Evolutionary conservation across 2,888 invertebrate species (phyloP).

Genomic region (Steinernema scapterisci): DNA sequence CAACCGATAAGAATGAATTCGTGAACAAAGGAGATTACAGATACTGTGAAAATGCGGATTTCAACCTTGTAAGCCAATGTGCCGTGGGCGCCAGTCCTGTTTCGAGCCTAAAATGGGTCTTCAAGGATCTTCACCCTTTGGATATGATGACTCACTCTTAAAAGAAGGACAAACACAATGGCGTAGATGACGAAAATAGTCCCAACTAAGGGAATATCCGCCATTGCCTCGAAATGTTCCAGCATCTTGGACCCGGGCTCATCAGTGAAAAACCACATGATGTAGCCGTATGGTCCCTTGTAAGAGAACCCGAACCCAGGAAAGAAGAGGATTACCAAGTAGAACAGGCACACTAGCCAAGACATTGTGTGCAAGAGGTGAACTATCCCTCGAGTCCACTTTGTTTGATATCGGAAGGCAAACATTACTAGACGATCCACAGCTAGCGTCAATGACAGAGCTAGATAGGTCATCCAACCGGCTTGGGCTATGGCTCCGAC

Average conservation of each 20-base stretch:
- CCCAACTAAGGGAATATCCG: not conserved
- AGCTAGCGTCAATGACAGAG: not conserved
- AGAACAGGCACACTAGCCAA: not conserved
- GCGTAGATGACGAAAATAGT: not conserved
- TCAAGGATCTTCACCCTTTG: too few species aligned
- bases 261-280: not conserved
- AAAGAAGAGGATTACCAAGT: not conserved
- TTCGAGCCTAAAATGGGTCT: too few species aligned
- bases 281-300: not conserved
- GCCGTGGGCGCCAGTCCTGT: too few species aligned
- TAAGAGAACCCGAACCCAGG: slow-evolving; percentile 3
- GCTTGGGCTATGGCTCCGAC: not conserved
- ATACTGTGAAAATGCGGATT: not conserved
- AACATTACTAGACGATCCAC: not conserved
- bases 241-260: not conserved
- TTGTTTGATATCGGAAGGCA: not conserved
- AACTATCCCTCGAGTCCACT: not conserved
- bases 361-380: not conserved
- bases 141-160: too few species aligned
- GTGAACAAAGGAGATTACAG: too few species aligned
- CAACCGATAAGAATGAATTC: too few species aligned
- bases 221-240: not conserved
- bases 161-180: not conserved
- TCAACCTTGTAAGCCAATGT: too few species aligned
- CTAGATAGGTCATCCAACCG: not conserved